Percentiles rank a stretch among this genome's conserved stretches.
Evolutionary conservation across 2,113 vertebrate genomes (phyloP).

Genomic region (Pelecanus crispus): DNA sequence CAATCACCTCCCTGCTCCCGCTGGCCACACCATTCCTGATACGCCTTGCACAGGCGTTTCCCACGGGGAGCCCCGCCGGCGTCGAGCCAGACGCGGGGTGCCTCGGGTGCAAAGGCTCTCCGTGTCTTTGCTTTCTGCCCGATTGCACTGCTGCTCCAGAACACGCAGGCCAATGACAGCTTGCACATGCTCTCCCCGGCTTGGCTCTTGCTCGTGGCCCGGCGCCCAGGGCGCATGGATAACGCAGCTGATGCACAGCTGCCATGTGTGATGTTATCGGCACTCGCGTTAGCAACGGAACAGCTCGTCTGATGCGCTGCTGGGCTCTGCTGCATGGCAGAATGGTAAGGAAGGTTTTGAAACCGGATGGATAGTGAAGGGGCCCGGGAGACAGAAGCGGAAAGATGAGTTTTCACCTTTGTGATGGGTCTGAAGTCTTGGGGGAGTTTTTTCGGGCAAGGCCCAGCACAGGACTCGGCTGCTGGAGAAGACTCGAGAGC

Average conservation of each 20-base stretch:
- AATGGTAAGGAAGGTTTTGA: not conserved
- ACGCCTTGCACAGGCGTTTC: not conserved
- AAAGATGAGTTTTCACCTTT: not conserved
- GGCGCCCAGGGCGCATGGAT: not conserved
- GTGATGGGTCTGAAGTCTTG: rapidly evolving
- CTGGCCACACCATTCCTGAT: too few species aligned
- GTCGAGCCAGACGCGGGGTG: rapidly evolving
- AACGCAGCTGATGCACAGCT: too few species aligned
- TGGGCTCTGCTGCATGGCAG: not conserved
- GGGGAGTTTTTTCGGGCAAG: too few species aligned
- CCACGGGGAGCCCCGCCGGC: not conserved
- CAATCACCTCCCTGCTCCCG: too few species aligned
- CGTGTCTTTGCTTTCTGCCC: not conserved
- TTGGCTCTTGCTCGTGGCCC: not conserved
- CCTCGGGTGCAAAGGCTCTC: not conserved
- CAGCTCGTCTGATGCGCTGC: not conserved
- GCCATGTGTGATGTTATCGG: not conserved
- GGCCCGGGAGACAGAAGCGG: not conserved
- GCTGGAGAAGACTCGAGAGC: not conserved
- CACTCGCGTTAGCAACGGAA: too few species aligned
- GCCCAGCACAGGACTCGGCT: not conserved
- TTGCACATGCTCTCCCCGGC: not conserved
- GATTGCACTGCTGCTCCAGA: not conserved
- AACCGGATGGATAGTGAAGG: not conserved
- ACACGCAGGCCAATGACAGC: not conserved